phyloP scores from a whole-genome alignment of 2,797 vertebrate genomes.

The Muscicapa striata region DNA sequence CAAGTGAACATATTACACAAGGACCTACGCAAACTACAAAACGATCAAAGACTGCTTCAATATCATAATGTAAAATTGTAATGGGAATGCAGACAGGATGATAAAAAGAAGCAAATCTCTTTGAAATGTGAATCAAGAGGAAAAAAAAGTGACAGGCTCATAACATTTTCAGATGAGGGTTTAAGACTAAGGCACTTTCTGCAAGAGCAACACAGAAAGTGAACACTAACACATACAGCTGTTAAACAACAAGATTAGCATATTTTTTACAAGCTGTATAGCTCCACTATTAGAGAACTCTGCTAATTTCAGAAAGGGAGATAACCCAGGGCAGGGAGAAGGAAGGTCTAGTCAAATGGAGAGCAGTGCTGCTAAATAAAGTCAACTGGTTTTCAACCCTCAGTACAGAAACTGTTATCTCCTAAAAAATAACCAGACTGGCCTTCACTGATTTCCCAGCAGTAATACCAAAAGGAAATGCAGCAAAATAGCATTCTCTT shows the following conservation, averaged over 20 bases:
- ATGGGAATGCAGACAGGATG: slow-evolving; percentile 57
- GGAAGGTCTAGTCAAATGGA: background rate
- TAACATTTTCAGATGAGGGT: slow-evolving; percentile 49
- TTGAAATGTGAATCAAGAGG: slow-evolving; percentile 62
- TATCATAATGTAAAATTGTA: slow-evolving; percentile 72
- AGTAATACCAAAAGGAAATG: background rate
- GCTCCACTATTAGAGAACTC: background rate
- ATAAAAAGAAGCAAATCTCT: slow-evolving; percentile 71
- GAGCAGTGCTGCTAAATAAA: background rate
- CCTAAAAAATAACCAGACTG: background rate
- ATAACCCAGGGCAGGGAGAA: background rate
- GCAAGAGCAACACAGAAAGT: background rate
- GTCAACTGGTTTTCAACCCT: background rate
- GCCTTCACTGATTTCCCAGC: background rate
- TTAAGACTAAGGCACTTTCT: slow-evolving; percentile 28
- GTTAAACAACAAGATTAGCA: slow-evolving; percentile 14
- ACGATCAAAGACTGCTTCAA: slow-evolving; percentile 70
- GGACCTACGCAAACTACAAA: slow-evolving; percentile 67
- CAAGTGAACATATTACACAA: slow-evolving; percentile 62
- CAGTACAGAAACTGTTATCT: background rate
- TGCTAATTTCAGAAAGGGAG: background rate
- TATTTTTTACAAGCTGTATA: background rate
- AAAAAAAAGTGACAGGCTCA: slow-evolving; percentile 52
- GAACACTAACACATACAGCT: slow-evolving; percentile 7
- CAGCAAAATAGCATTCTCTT: background rate